A percentile compares a stretch with the other conserved stretches of the same genome.
Conservation (phyloP, 1,140 invertebrate species). For the Fopius arisanus region DNA sequence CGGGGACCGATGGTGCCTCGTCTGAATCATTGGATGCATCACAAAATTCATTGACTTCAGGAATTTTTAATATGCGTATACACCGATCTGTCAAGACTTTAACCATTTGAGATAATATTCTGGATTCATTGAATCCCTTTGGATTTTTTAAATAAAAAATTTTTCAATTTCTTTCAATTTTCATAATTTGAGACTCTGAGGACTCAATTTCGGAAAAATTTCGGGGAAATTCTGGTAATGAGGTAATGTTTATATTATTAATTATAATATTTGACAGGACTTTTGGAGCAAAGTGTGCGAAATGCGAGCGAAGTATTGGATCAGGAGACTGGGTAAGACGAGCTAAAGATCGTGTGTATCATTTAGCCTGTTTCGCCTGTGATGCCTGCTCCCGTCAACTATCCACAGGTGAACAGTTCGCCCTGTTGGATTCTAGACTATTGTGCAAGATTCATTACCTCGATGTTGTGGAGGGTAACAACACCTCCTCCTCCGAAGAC, state of each 20-base stretch:
- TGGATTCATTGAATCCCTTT: too few relatives aligned
- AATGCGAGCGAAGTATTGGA: constrained; percentile 90
- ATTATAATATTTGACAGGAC: constrained; percentile 72
- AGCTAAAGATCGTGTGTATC: constrained; percentile 95
- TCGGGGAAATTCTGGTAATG: too few relatives aligned
- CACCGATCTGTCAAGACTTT: too few relatives aligned
- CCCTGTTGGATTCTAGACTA: constrained; percentile 89
- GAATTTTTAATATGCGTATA: not conserved
- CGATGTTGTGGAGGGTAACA: constrained; percentile 91
- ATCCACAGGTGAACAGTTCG: constrained; percentile 97
- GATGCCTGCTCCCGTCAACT: constrained; percentile 96
- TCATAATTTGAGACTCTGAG: too few relatives aligned
- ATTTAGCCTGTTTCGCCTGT: constrained; percentile 98
- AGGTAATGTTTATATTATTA: too few relatives aligned
- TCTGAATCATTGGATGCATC: not conserved
- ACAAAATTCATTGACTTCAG: not conserved
- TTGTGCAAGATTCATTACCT: constrained; percentile 96
- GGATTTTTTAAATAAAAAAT: too few relatives aligned
- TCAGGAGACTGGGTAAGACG: constrained; percentile 97
- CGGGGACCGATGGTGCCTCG: not conserved
- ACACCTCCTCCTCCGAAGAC: constrained; percentile 79
- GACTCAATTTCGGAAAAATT: too few relatives aligned
- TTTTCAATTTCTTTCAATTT: too few relatives aligned
- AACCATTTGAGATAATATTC: too few relatives aligned
- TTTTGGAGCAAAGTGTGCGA: constrained; percentile 95